Evolutionary conservation across 2,888 invertebrate species (phyloP), one percentile per base, ranked within the genome.

Genomic region (Machimus rusticus): DNA sequence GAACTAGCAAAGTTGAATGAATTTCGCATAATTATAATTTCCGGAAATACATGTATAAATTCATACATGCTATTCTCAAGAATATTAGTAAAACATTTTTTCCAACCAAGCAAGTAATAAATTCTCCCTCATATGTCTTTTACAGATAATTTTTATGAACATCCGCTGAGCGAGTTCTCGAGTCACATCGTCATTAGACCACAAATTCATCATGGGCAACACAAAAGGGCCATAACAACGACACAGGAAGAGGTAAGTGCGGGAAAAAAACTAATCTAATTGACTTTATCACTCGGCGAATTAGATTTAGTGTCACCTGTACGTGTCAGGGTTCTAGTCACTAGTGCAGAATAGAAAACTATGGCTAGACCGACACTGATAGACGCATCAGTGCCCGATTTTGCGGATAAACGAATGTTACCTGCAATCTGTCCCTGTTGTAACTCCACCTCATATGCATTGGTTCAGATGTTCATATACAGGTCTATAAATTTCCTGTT

Each of bases 181-280:
- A 90, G 90, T 87, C 91, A 92, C 90, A 90, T 91, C 89, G 91
- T 96, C 91, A 94, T 96, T 89, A 95, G 94, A 90, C 97, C 96
- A 43, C 94, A 94, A 90, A 93, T 96, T 89, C 95, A 95, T 91
- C 96, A 97, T 94, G 96, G 94, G 88, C 94, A 96, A 92, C 95
- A 95, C 90, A 96, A 95, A 93, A 93, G 96, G 91, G 95, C 95
- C 91, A 94, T 97, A 90, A 93, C 94, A 57, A 93, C 95, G 88
- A 96, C 96, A 57, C 94, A 94, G 93, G 95, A 96, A 91, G 93
- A 94, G 94, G 97, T 96, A 91, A 94, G 94, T 91, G 39, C 23
- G 51, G 51, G 39, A n/a, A 39, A 74, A n/a, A 85, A 74, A 16
- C 23, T 74, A 85, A 74, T 85, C 43, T 43, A 85, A 43, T 82